These are phyloP conservation scores for Pollenia griseotomentosa DNA, from an alignment of 2,888 invertebrate species.

Conservation along the genomic window DNA sequence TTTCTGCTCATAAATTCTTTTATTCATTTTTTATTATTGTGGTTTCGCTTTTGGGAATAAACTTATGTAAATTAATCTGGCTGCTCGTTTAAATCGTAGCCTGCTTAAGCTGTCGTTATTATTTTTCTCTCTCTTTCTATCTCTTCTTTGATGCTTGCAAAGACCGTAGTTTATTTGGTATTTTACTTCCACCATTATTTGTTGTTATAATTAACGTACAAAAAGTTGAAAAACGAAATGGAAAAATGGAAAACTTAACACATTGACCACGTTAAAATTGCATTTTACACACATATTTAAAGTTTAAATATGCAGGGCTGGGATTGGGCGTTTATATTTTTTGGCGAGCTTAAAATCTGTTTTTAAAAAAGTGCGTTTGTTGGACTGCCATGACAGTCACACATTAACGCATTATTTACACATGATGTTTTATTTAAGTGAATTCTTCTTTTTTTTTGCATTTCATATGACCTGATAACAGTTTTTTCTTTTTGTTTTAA, in stretches of 20 bases:
- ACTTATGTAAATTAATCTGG: conserved; percentile 59
- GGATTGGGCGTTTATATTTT: conserved; percentile 1
- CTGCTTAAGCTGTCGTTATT: conserved; percentile 17
- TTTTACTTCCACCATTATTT: conserved; percentile 66
- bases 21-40: conserved; percentile 10
- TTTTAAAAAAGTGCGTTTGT: conserved; percentile 1
- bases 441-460: conserved; percentile 27
- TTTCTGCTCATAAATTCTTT: not conserved
- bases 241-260: conserved; percentile 56
- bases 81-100: conserved; percentile 54
- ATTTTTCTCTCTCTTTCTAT: not conserved
- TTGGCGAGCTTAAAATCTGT: conserved; percentile 9
- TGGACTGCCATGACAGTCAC: conserved; percentile 23
- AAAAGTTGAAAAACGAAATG: conserved; percentile 23
- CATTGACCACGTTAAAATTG: conserved; percentile 67
- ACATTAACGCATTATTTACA: conserved; percentile 73
- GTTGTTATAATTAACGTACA: conserved; percentile 69
- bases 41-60: conserved; percentile 28
- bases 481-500: not conserved
- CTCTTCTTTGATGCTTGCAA: not conserved
- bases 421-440: conserved; percentile 62
- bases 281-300: conserved; percentile 1
- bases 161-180: conserved; percentile 44
- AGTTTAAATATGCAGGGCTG: not conserved
- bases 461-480: conserved; percentile 40